Base-by-base conservation (phyloP, 2,888 invertebrate genomes). In the Campaea margaritaria region DNA sequence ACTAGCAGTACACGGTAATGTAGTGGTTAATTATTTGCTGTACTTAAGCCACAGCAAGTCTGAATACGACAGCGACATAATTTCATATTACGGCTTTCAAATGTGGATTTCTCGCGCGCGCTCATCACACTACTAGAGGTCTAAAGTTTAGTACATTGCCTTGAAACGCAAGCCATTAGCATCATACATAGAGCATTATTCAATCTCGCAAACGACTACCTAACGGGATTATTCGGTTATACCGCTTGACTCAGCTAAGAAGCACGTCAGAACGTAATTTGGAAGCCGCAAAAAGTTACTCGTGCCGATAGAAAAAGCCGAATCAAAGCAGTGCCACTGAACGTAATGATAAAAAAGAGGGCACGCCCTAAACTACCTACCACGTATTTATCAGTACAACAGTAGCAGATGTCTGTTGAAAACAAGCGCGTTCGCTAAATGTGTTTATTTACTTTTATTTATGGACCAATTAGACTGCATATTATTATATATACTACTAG, bases 211-310 rank as follows among this genome's bases (percentile, higher is more conserved):
- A 52, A 46, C 47, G 31, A 53, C 31, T 31, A 39, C 13, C 50
- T 66, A 66, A 66, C 68, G 66, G 68, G 54, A 66, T 59, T 63
- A 51, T 50, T 60, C 42, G 55, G 42, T 49, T 54, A 28, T 56
- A 52, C 56, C 44, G 64, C 53, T 58, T 58, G 64, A 66, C 55
- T 61, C 60, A 56, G 46, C 60, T 39, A n/a, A 39, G 51, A 47
- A 56, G 34, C 50, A 46, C 48, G 45, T 50, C n/a, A 55, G 13
- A 54, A 36, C 47, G 49, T 58, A 61, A 62, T 64, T 68, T 58
- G 49, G 54, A 64, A 57, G 52, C 42, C 28, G 43, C 57, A 68
- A 68, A 68, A 67, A 62, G 41, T 47, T 47, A 4, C 49, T 38
- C 16, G 49, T 56, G 48, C 42, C 62, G 60, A 41, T 55, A 43